phyloP scores from a whole-genome alignment of 2,797 vertebrate genomes.

The Peromyscus aztecus region DNA sequence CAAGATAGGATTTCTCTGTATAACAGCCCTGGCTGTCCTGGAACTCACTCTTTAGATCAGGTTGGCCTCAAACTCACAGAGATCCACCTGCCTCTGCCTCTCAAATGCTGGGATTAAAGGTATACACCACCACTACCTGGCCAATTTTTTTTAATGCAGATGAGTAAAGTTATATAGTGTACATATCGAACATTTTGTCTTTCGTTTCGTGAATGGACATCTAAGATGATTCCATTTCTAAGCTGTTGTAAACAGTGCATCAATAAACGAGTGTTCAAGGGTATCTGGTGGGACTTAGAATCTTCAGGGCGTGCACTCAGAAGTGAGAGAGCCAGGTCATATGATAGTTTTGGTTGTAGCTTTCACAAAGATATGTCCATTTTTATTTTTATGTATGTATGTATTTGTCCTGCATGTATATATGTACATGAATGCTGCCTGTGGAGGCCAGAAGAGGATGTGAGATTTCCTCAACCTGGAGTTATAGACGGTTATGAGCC shows the following conservation, averaged over 20 bases:
- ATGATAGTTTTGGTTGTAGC: not conserved
- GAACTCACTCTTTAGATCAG: no score
- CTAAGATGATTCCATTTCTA: not conserved
- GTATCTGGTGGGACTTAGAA: not conserved
- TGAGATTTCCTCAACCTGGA: not conserved
- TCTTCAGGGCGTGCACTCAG: not conserved
- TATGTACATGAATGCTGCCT: not conserved
- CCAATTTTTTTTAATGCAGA: not conserved
- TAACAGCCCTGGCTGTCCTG: no score
- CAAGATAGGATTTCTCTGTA: no score
- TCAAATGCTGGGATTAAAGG: no score
- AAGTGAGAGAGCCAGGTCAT: not conserved
- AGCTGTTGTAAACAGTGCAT: not conserved
- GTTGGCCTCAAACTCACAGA: no score
- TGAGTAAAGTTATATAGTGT: not conserved
- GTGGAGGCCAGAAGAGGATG: not conserved
- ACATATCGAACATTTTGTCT: not conserved
- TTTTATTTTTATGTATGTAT: not conserved
- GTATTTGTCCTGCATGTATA: not conserved
- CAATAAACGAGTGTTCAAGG: not conserved
- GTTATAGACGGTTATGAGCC: not conserved
- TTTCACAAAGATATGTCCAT: not conserved
- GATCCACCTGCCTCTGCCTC: no score
- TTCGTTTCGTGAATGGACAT: not conserved
- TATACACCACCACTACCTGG: no score